Percentiles rank a stretch among this genome's conserved stretches.
phyloP scores from a whole-genome alignment of 2,888 invertebrate genomes.

The Epiblema foenella region DNA sequence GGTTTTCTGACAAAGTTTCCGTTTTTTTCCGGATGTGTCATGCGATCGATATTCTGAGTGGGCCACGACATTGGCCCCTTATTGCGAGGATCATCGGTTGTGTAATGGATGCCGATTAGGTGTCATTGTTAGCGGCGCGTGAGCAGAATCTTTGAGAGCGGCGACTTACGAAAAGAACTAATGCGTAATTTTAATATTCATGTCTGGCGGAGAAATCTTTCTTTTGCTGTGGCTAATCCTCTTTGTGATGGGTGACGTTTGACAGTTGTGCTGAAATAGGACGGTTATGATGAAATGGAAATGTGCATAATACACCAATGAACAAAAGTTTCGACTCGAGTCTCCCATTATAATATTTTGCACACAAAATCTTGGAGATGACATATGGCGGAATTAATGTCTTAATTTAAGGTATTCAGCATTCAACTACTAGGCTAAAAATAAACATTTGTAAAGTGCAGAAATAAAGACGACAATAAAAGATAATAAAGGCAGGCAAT shows the following conservation, averaged over 20 bases:
- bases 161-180: conserved; percentile 66
- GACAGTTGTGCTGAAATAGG: conserved; percentile 53
- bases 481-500: too few species aligned
- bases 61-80: conserved; percentile 79
- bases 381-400: too few species aligned
- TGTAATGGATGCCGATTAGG: conserved; percentile 76
- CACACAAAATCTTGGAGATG: too few species aligned
- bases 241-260: conserved; percentile 54
- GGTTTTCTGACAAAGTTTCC: conserved; percentile 67
- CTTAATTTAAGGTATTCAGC: too few species aligned
- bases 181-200: conserved; percentile 74
- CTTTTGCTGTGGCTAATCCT: conserved; percentile 63
- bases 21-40: conserved; percentile 73
- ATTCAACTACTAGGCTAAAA: too few species aligned
- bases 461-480: too few species aligned
- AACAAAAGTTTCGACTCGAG: neutral
- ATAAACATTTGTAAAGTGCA: too few species aligned
- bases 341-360: too few species aligned
- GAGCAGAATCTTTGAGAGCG: conserved; percentile 58
- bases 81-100: conserved; percentile 72
- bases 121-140: conserved; percentile 76
- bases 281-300: conserved; percentile 44
- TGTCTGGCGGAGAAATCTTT: conserved; percentile 69
- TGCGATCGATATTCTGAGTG: conserved; percentile 77
- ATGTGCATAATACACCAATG: conserved; percentile 47